These are phyloP conservation scores for Limnephilus lunatus DNA, from an alignment of 2,888 invertebrate genomes.

Conservation along the genomic window DNA sequence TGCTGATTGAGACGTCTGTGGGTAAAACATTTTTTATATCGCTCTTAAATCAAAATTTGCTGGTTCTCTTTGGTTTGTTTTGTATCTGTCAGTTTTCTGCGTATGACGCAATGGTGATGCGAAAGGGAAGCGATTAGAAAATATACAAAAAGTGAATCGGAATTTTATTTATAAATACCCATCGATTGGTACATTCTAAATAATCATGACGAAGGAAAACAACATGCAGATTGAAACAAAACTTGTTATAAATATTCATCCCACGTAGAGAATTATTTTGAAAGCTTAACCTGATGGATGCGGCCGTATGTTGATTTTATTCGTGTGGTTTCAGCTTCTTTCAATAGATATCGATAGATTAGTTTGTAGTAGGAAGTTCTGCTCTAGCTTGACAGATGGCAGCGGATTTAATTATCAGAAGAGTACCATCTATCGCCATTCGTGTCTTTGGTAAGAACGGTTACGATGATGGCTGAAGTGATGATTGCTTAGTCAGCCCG, in stretches of 20 bases:
- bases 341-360: no score
- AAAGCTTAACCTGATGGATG: neutral
- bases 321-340: no score
- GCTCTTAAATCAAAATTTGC: neutral
- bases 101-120: constrained; percentile 9
- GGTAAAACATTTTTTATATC: neutral
- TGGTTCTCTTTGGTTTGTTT: neutral
- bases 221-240: constrained; percentile 15
- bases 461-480: no score
- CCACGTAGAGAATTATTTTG: neutral
- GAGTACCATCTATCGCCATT: no score
- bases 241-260: constrained; percentile 11
- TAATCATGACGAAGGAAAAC: constrained; percentile 12
- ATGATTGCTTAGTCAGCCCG: no score
- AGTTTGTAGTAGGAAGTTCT: no score
- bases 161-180: constrained; percentile 25
- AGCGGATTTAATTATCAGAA: no score
- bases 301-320: neutral
- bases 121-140: neutral
- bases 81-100: constrained; percentile 14
- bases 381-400: no score
- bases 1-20: neutral
- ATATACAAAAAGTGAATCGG: neutral
- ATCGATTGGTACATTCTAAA: neutral
- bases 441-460: no score